phyloP scores from a whole-genome alignment of 2,797 vertebrate genomes.

The Leptatherina wallacei region DNA sequence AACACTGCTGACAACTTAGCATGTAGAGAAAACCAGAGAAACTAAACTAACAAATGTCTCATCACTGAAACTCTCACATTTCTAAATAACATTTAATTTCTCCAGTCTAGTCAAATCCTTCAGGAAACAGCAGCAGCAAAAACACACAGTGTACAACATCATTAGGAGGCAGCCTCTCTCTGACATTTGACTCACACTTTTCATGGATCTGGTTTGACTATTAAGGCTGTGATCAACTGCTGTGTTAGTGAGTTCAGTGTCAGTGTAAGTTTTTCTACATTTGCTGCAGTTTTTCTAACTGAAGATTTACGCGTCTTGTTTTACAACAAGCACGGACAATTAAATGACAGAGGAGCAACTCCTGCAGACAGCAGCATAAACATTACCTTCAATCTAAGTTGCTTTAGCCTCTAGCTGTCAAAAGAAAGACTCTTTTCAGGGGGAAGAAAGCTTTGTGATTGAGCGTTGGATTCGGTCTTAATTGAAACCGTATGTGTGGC shows the following conservation, averaged over 20 bases:
- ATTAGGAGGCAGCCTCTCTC: conserved; percentile 17
- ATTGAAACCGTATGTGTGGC: conserved; percentile 97
- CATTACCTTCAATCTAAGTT: conserved; percentile 81
- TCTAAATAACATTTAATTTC: not conserved
- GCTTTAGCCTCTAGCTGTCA: conserved; percentile 79
- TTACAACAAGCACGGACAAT: not conserved
- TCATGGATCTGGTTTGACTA: conserved; percentile 35
- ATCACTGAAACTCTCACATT: not conserved
- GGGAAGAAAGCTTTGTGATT: conserved; percentile 83
- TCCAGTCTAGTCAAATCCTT: not conserved
- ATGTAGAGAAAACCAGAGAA: conserved; percentile 12
- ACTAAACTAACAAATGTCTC: not conserved
- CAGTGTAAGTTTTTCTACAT: not conserved
- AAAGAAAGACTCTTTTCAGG: conserved; percentile 82
- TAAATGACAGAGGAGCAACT: conserved; percentile 16
- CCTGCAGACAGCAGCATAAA: conserved; percentile 40
- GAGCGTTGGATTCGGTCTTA: conserved; percentile 85
- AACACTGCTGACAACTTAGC: conserved; percentile 7
- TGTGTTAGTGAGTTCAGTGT: not conserved
- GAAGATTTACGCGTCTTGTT: not conserved
- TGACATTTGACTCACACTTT: conserved; percentile 33
- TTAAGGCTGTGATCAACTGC: conserved; percentile 19
- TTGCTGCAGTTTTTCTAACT: not conserved
- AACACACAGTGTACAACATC: conserved; percentile 10
- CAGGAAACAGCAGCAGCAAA: conserved; percentile 19